Evolutionary conservation across 2,888 invertebrate genomes (phyloP).

Genomic region (Limenitis arthemis): DNA sequence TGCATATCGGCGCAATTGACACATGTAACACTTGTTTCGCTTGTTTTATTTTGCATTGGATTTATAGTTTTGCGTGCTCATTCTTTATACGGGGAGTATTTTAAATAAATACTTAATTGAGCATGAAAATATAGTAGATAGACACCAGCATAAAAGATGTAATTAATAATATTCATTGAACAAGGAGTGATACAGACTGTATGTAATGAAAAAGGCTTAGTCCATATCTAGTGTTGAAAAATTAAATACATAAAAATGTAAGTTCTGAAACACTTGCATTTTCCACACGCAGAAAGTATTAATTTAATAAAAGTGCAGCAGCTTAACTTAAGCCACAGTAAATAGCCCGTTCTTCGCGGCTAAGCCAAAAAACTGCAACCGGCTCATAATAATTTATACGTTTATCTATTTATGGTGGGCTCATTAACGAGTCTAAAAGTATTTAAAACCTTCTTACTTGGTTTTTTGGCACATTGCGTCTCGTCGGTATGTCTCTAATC

Average conservation of each 20-base stretch:
- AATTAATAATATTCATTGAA: no score
- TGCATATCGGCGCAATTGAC: conserved; percentile 62
- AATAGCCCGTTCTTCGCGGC: conserved; percentile 38
- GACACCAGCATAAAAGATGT: no score
- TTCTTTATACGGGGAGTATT: conserved; percentile 7
- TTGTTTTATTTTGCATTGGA: conserved; percentile 25
- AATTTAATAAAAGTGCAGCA: conserved; percentile 35
- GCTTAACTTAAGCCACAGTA: conserved; percentile 45
- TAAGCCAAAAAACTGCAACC: conserved; percentile 55
- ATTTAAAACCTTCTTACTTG: no score
- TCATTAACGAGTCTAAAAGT: conserved; percentile 41
- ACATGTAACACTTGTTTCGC: conserved; percentile 46
- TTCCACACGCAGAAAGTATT: conserved; percentile 29
- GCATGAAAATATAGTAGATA: not conserved
- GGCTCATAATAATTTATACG: conserved; percentile 57
- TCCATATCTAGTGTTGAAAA: not conserved
- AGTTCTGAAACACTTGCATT: conserved; percentile 3
- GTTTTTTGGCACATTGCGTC: no score
- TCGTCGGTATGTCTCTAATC: no score
- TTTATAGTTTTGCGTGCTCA: conserved; percentile 20
- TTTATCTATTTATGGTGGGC: conserved; percentile 51
- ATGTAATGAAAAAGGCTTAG: not conserved
- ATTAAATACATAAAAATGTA: not conserved
- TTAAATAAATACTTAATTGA: conserved; percentile 3
- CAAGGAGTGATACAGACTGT: no score